Evolutionary conservation across 2,888 invertebrate genomes (phyloP), one percentile per base, ranked within the genome.

Genomic region (Biston stratarius): DNA sequence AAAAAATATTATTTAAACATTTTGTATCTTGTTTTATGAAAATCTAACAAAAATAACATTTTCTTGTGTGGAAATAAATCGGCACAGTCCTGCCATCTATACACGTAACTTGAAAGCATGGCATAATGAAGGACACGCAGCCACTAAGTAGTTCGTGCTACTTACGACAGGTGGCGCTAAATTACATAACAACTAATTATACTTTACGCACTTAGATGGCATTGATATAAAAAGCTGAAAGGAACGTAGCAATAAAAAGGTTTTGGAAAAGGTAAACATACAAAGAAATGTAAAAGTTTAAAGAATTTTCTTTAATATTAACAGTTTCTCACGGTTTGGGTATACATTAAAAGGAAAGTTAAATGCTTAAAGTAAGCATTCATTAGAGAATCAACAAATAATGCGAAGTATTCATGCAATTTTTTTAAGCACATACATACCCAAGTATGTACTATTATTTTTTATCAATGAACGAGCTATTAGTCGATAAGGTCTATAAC

Each of bases 401-500:
- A 42, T 42, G 42, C 11, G 11, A 11, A 38, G 38, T 5, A 38
- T 36, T 36, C n/a, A n/a, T 36, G 36, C 36, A 36, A n/a, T n/a
- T 36, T 36, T 6, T 36, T 36, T 36, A 5, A 36, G 5, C 36
- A 36, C 5, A 42, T 8, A 42, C 42, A 6, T 8, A 6, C 7
- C 36, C 5, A 36, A 36, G 36, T 5, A 7, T 36, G 36, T 36
- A 36, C n/a, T n/a, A 48, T 12, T 33, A 6, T n/a, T 52, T 38
- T 52, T 71, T 12, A 45, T 44, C 42, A 61, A 52, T 52, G 61
- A 74, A 68, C 71, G 69, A 71, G 57, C 64, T 51, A 40, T 61
- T 64, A 73, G 52, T 33, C 57, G 56, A 61, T 82, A 85, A 83
- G 75, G 80, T 73, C 69, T 71, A 81, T 72, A 81, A 77, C 87